phyloP scores from a whole-genome alignment of 2,797 vertebrate species.

The Gallinago stenura region DNA sequence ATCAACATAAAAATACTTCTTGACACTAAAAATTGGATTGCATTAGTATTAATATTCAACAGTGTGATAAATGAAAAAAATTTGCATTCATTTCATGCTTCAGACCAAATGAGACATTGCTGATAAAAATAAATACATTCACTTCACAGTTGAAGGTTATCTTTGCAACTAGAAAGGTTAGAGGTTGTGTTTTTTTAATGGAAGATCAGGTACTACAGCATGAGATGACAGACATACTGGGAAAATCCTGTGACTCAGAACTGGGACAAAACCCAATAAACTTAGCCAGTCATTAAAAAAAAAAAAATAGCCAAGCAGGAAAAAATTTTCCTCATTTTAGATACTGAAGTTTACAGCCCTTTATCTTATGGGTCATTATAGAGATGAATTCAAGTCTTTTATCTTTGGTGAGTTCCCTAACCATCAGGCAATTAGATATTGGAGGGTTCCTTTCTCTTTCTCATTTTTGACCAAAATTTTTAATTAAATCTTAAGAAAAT shows the following conservation, averaged over 20 bases:
- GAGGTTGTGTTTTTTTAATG: conserved; percentile 12
- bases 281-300: neutral
- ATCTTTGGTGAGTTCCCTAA: neutral
- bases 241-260: neutral
- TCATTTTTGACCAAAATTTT: neutral
- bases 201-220: neutral
- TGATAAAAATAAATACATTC: conserved; percentile 30
- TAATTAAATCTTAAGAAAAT: neutral
- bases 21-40: neutral
- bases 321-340: neutral
- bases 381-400: neutral
- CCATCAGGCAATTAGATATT: neutral
- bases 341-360: neutral
- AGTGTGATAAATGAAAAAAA: conserved; percentile 24
- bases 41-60: conserved; percentile 39
- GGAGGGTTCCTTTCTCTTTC: neutral
- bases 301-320: neutral
- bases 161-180: conserved; percentile 43
- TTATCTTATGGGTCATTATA: neutral
- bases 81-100: conserved; percentile 12
- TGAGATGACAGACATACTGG: neutral
- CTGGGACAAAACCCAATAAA: neutral
- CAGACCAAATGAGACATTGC: conserved; percentile 32
- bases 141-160: conserved; percentile 44
- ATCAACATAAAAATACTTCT: neutral